These are phyloP conservation scores for Theretra japonica DNA, from an alignment of 2,888 invertebrate species.

Conservation along the genomic window DNA sequence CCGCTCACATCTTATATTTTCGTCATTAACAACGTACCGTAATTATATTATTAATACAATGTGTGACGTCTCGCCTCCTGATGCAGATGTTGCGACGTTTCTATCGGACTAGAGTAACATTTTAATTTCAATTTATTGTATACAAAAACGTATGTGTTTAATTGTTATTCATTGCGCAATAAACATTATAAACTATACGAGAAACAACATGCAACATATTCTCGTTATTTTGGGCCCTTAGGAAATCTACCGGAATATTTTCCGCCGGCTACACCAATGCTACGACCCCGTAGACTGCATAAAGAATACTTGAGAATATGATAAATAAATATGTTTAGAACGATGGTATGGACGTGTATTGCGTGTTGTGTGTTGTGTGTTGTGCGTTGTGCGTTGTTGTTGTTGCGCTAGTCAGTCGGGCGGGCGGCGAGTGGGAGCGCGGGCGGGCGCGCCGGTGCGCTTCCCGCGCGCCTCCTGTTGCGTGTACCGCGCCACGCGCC, in stretches of 20 bases:
- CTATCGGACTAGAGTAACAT: too few relatives aligned
- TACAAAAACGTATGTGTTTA: too few relatives aligned
- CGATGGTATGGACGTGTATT: slow-evolving; percentile 54
- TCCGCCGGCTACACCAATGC: background rate
- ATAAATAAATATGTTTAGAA: slow-evolving; percentile 35
- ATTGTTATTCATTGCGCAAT: too few relatives aligned
- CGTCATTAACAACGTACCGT: slow-evolving; percentile 16
- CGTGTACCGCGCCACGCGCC: slow-evolving; percentile 45
- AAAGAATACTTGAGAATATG: too few relatives aligned
- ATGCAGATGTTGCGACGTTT: background rate
- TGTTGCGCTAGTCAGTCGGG: slow-evolving; percentile 52
- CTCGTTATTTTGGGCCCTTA: background rate
- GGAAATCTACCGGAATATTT: background rate
- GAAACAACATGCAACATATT: background rate
- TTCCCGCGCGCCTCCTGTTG: slow-evolving; percentile 48
- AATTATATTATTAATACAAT: slow-evolving; percentile 16
- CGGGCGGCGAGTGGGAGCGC: slow-evolving; percentile 58
- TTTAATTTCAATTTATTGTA: too few relatives aligned
- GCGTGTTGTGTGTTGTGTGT: background rate
- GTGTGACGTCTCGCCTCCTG: background rate
- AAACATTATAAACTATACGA: too few relatives aligned
- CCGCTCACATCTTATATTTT: slow-evolving; percentile 7
- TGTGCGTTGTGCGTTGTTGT: too few relatives aligned
- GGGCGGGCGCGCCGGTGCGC: slow-evolving; percentile 47
- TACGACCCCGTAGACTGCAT: background rate